These are phyloP conservation scores for Diachrysia chrysitis DNA, from an alignment of 2,888 invertebrate genomes.

Conservation along the genomic window DNA sequence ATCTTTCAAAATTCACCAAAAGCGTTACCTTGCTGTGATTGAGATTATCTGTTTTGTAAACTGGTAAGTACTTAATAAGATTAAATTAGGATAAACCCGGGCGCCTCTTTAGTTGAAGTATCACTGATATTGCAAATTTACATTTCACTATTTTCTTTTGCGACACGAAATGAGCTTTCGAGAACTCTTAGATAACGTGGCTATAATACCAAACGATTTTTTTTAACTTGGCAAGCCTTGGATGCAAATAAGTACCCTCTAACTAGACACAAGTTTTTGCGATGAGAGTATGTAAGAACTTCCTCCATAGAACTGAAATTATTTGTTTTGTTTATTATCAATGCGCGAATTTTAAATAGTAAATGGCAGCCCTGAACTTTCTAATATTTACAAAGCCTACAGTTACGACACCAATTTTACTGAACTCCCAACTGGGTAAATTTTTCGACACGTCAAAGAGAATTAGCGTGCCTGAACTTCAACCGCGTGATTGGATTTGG, in stretches of 20 bases:
- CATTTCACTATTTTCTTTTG: neutral
- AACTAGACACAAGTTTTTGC: neutral
- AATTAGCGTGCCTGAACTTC: slow-evolving; percentile 27
- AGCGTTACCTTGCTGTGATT: neutral
- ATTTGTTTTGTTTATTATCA: neutral
- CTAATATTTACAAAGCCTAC: neutral
- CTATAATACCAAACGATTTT: neutral
- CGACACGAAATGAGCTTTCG: neutral
- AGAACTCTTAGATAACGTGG: neutral
- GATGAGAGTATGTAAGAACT: no score
- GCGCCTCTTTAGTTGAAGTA: neutral
- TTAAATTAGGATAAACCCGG: neutral
- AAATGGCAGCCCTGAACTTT: neutral
- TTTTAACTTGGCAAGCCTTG: neutral
- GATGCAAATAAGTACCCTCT: neutral
- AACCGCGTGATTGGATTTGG: slow-evolving; percentile 42
- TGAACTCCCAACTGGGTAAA: slow-evolving; percentile 14
- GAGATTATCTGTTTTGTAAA: neutral
- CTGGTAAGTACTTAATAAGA: neutral
- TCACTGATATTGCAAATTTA: neutral
- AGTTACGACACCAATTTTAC: slow-evolving; percentile 1
- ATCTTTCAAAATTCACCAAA: neutral
- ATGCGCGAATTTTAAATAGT: neutral
- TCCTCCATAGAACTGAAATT: no score
- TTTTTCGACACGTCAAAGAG: slow-evolving; percentile 32